phyloP scores from a whole-genome alignment of 2,113 vertebrate species.

The Ginglymostoma cirratum region DNA sequence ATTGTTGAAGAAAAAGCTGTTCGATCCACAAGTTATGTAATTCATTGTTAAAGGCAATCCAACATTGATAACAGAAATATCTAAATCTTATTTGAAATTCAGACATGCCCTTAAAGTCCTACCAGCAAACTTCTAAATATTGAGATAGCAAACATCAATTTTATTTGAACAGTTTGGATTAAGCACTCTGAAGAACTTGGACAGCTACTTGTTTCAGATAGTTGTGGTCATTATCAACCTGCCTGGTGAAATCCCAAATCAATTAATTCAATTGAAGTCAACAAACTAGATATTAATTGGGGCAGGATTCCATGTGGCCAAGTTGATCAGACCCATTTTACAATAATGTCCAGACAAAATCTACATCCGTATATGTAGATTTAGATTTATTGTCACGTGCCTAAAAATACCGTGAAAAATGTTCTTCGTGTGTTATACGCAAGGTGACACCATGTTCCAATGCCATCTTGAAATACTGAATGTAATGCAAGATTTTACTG shows the following conservation, averaged over 20 bases:
- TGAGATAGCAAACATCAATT: not conserved
- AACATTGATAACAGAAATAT: not conserved
- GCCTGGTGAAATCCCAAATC: not conserved
- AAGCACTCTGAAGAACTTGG: not conserved
- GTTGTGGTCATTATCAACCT: not conserved
- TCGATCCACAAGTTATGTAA: not conserved
- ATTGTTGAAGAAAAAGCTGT: not conserved
- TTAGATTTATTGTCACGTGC: no score
- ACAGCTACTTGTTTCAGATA: not conserved
- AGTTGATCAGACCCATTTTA: not conserved
- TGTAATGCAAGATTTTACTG: no score
- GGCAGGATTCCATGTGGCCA: not conserved
- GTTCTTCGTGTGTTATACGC: no score
- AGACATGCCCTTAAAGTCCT: not conserved
- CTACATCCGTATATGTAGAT: not conserved
- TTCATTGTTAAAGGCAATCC: not conserved
- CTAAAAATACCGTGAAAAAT: no score
- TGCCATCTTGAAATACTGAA: no score
- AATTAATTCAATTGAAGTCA: not conserved
- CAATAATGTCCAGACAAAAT: not conserved
- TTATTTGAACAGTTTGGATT: not conserved
- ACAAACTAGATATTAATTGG: not conserved
- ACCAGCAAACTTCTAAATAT: not conserved
- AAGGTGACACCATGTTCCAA: no score
- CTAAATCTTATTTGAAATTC: conserved; percentile 2